Conservation (phyloP, 2,888 invertebrate genomes). For the Acrobasis repandana region DNA sequence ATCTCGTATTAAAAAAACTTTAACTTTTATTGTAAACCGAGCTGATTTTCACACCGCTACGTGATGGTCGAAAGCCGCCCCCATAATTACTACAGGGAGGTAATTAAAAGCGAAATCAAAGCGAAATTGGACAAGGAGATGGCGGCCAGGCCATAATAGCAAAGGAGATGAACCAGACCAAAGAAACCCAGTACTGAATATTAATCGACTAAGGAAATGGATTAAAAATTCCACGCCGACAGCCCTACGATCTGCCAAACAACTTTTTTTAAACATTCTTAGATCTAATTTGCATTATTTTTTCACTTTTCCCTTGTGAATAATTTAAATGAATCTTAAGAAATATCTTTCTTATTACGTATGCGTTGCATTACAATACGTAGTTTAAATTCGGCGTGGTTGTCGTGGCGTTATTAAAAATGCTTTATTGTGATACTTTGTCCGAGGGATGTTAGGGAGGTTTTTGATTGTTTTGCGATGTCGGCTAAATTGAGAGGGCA, state of each 20-base stretch:
- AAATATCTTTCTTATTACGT: constrained; percentile 49
- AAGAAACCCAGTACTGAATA: constrained; percentile 74
- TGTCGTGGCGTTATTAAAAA: constrained; percentile 21
- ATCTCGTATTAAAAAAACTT: background rate
- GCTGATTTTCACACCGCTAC: background rate
- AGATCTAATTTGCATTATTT: constrained; percentile 77
- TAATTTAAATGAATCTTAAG: constrained; percentile 78
- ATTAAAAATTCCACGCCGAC: constrained; percentile 82
- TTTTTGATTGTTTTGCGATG: background rate
- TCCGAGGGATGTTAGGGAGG: background rate
- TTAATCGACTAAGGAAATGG: constrained; percentile 83
- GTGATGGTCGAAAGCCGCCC: constrained; percentile 12
- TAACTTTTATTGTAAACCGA: background rate
- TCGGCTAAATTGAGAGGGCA: background rate
- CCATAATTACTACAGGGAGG: constrained; percentile 27
- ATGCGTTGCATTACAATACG: constrained; percentile 20
- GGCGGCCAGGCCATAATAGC: constrained; percentile 75
- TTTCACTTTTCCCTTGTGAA: constrained; percentile 74
- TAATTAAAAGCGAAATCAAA: constrained; percentile 79
- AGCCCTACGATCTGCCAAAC: constrained; percentile 73
- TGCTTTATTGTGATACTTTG: constrained; percentile 18
- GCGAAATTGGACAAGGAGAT: constrained; percentile 54
- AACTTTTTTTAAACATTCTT: constrained; percentile 74
- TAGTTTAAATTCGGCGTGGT: constrained; percentile 9
- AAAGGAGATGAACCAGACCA: constrained; percentile 83